These are phyloP conservation scores for Lutraria rhynchaena DNA, from an alignment of 1,140 invertebrate species.

Conservation along the genomic window DNA sequence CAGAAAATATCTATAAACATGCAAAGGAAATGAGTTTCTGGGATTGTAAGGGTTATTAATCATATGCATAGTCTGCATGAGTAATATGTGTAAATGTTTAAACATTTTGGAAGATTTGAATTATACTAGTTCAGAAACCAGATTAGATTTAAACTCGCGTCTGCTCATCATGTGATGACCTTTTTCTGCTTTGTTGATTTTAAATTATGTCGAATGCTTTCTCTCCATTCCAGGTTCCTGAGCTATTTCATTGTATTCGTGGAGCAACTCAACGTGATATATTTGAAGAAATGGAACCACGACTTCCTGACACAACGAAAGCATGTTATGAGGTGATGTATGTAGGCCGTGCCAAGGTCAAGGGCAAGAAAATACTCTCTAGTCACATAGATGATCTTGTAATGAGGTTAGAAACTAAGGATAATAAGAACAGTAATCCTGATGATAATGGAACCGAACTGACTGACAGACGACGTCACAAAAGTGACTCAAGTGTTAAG, in stretches of 20 bases:
- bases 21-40: no score
- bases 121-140: no score
- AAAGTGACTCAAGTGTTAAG: conserved; percentile 76
- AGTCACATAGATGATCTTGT: conserved; percentile 95
- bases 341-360: conserved; percentile 72
- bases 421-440: conserved; percentile 86
- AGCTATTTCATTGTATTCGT: conserved; percentile 80
- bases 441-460: conserved; percentile 35
- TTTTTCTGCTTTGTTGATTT: neutral
- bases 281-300: conserved; percentile 62
- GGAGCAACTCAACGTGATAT: conserved; percentile 77
- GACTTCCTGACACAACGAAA: conserved; percentile 60
- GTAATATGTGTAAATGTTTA: no score
- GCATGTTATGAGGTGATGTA: conserved; percentile 74
- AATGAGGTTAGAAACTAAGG: conserved; percentile 90
- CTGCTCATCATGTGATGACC: no score
- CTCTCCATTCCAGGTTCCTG: conserved; percentile 75
- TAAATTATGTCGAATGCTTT: no score
- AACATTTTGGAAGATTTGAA: no score
- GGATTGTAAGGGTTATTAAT: no score
- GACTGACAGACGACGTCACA: conserved; percentile 71
- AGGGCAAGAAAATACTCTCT: conserved; percentile 90
- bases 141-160: no score
- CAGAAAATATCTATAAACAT: no score
- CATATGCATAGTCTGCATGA: no score